Base-by-base conservation (phyloP, 2,888 invertebrate genomes). In the Ichneumoninae sp. region DNA sequence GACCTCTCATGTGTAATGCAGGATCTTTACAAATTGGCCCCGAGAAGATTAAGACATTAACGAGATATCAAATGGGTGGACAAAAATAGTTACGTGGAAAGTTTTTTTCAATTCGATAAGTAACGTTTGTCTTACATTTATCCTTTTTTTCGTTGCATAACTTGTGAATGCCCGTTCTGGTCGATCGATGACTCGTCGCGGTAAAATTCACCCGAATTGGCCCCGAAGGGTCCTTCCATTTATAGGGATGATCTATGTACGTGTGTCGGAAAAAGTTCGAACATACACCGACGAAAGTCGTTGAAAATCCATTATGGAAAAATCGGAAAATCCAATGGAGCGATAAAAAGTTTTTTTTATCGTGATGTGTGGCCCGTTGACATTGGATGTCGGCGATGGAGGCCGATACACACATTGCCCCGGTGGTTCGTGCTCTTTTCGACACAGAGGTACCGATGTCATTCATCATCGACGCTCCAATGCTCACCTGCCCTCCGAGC, bases 381-480 rank as follows among this genome's bases (percentile, higher is more conserved):
- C 44, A 54, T 33, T 73, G 44, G 26, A 16, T 10, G 54, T 50
- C 54, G 74, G 7, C 8, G 47, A 16, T 44, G 16, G 10, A 69
- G 44, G 22, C 16, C 44, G 47, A 47, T 69, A 16, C 57, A 26
- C 26, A 26, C 57, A 57, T 26, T 22, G 57, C 22, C 40, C 4
- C 26, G 63, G n/a, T 33, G 47, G 63, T 63, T 63, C 47, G 63
- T 19, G 57, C 40, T 74, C 19, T 63, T 47, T 57, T 57, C 63
- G 74, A 50, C 63, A 50, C 33, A 7, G 4, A 22, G 57, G 57
- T 57, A 57, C 57, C 26, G 10, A 26, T 50, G 74, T 63, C n/a
- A 65, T 74, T 74, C 33, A 74, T 74, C 74, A 74, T 60, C n/a
- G 60, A 47, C 74, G 50, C 47, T 63, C 63, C 63, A 65, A 33